phyloP scores from a whole-genome alignment of 2,888 invertebrate genomes.

The Laothoe populi region DNA sequence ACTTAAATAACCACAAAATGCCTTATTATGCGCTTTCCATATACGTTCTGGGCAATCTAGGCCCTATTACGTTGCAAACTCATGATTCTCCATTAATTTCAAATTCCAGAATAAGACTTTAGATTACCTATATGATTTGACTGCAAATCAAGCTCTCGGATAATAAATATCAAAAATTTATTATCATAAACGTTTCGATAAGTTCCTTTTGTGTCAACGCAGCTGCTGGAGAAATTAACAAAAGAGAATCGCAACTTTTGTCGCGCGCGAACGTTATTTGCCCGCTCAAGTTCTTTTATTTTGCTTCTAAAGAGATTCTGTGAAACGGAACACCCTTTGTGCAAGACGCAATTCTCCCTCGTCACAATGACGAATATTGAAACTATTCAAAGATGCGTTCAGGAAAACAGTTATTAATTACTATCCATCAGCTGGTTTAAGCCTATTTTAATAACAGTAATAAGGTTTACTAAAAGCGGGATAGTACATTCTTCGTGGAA shows the following conservation, averaged over 20 bases:
- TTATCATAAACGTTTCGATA: conserved; percentile 40
- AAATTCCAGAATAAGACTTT: conserved; percentile 64
- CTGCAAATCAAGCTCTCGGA: conserved; percentile 17
- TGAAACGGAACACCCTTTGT: conserved; percentile 77
- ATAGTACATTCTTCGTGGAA: conserved; percentile 15
- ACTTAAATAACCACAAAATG: conserved; percentile 84
- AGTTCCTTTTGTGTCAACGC: conserved; percentile 71
- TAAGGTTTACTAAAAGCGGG: background rate
- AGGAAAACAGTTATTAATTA: conserved; percentile 24
- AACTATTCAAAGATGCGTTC: conserved; percentile 61
- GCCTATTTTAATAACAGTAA: conserved; percentile 18
- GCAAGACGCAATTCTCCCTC: conserved; percentile 50
- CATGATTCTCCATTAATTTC: conserved; percentile 78
- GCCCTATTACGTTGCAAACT: conserved; percentile 71
- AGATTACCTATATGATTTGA: conserved; percentile 14
- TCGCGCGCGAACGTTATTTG: conserved; percentile 72
- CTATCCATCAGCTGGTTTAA: conserved; percentile 60
- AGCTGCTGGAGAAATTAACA: conserved; percentile 76
- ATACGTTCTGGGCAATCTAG: conserved; percentile 78
- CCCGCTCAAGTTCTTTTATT: conserved; percentile 71
- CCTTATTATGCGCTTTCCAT: conserved; percentile 83
- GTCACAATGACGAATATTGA: conserved; percentile 53
- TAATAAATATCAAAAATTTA: conserved; percentile 22
- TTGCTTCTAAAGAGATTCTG: conserved; percentile 67
- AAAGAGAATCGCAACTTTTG: conserved; percentile 79